Conservation (phyloP, 1,140 invertebrate genomes). For the Penaeus japonicus region DNA sequence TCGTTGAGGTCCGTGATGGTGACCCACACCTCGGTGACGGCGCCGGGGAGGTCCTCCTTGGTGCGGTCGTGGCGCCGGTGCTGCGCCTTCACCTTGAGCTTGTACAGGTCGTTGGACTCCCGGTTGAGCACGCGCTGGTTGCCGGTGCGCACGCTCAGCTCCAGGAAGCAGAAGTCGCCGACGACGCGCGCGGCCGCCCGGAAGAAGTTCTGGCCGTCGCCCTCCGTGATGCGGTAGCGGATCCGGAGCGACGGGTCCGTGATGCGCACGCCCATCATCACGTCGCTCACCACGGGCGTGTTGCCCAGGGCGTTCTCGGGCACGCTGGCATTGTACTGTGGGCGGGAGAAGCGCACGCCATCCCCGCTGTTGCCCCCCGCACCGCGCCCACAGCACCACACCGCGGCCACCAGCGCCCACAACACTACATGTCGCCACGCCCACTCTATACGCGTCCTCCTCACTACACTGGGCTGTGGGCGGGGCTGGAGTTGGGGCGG, state of each 20-base stretch:
- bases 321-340: conserved; percentile 87
- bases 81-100: conserved; percentile 81
- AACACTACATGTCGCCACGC: conserved; percentile 11
- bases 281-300: conserved; percentile 75
- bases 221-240: conserved; percentile 81
- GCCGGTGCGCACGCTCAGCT: conserved; percentile 84
- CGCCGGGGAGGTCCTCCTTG: conserved; percentile 59
- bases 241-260: conserved; percentile 67
- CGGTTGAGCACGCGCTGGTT: conserved; percentile 87
- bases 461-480: conserved; percentile 19
- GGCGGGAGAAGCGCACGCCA: conserved; percentile 74
- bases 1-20: conserved; percentile 89
- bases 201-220: conserved; percentile 89
- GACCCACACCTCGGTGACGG: conserved; percentile 80
- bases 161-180: conserved; percentile 92
- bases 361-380: conserved; percentile 2
- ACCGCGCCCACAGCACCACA: not conserved
- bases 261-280: conserved; percentile 74
- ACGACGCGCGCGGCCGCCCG: conserved; percentile 86
- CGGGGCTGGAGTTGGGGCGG: conserved; percentile 20
- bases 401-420: conserved; percentile 4
- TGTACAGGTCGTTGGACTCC: conserved; percentile 85
- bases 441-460: conserved; percentile 33
- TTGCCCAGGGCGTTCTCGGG: conserved; percentile 90
- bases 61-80: conserved; percentile 62